These are phyloP conservation scores for Eulemur macaco DNA, from an alignment of 2,113 vertebrate species.

Conservation along the genomic window DNA sequence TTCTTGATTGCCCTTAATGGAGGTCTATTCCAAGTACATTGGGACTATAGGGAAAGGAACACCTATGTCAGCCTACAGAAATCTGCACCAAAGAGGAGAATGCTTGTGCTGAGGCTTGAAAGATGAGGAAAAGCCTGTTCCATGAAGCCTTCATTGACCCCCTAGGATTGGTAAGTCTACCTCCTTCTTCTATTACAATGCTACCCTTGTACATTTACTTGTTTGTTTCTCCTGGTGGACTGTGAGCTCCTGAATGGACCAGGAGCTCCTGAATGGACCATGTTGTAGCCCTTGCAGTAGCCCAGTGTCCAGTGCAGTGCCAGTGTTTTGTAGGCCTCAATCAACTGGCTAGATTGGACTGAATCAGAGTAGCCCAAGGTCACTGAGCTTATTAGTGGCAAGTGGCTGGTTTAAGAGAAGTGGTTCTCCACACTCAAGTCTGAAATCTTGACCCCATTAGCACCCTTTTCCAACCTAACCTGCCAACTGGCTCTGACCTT, in stretches of 20 bases:
- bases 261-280: neutral
- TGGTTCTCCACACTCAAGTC: neutral
- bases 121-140: neutral
- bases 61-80: neutral
- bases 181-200: neutral
- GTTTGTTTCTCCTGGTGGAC: neutral
- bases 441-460: conserved; percentile 60
- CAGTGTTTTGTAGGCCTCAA: neutral
- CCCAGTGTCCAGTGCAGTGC: neutral
- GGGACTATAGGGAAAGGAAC: neutral
- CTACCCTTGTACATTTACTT: neutral
- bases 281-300: neutral
- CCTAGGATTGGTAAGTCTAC: neutral
- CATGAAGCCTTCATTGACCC: neutral
- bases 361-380: conserved; percentile 28
- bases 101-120: neutral
- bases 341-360: neutral
- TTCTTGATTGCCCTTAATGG: neutral
- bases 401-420: conserved; percentile 6
- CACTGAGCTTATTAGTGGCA: conserved; percentile 33
- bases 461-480: conserved; percentile 37
- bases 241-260: neutral
- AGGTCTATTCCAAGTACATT: neutral
- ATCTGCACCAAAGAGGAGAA: neutral
- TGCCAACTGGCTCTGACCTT: conserved; percentile 48